Conservation (phyloP, 2,888 invertebrate genomes). For the Hanleya hanleyi region DNA sequence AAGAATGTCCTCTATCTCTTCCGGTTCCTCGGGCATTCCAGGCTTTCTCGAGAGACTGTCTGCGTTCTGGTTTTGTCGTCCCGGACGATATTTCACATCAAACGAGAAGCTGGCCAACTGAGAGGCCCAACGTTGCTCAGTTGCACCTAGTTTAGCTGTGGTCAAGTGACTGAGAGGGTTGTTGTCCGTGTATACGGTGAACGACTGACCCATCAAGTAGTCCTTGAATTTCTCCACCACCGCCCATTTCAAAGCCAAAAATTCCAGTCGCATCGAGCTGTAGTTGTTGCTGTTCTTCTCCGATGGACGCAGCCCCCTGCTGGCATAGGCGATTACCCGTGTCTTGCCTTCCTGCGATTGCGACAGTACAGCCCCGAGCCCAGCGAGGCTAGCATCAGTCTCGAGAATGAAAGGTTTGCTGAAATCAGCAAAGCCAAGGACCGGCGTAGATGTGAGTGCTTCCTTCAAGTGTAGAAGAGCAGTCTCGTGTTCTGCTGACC, state of each 20-base stretch:
- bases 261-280: slow-evolving; percentile 34
- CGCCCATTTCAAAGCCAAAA: slow-evolving; percentile 39
- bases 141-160: slow-evolving; percentile 23
- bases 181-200: slow-evolving; percentile 28
- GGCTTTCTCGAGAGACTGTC: slow-evolving; percentile 28
- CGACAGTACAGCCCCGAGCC: no score
- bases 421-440: no score
- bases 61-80: slow-evolving; percentile 18
- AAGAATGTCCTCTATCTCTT: neutral
- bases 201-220: slow-evolving; percentile 25
- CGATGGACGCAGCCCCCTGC: slow-evolving; percentile 17
- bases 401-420: no score
- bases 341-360: no score
- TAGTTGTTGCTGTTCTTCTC: slow-evolving; percentile 30
- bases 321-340: no score
- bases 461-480: slow-evolving; percentile 31
- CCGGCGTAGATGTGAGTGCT: slow-evolving; percentile 23
- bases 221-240: slow-evolving; percentile 33
- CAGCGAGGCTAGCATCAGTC: no score
- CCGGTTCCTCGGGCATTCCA: neutral
- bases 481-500: slow-evolving; percentile 25
- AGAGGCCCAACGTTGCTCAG: slow-evolving; percentile 31
- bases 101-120: slow-evolving; percentile 28
- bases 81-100: slow-evolving; percentile 21
- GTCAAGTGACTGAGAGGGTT: slow-evolving; percentile 25